Conservation (phyloP, 2,888 invertebrate species). For the Tanypteryx hageni region DNA sequence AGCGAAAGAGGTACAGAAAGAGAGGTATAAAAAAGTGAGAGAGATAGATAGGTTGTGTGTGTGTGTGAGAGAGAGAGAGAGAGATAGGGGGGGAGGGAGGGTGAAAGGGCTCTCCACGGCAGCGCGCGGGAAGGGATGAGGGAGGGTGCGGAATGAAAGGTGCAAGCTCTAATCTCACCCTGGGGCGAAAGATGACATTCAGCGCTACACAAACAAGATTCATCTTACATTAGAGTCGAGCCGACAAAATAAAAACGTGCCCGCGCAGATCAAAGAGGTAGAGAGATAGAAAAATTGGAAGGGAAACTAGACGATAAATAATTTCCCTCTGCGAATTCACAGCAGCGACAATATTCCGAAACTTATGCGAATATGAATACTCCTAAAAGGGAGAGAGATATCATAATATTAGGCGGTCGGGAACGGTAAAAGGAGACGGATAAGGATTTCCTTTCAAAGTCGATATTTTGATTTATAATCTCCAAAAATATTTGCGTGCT, state of each 20-base stretch:
- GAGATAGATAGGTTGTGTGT: no score
- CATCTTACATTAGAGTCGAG: neutral
- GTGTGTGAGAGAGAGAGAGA: neutral
- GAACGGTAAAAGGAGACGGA: neutral
- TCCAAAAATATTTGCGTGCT: neutral
- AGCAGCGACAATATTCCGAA: conserved; percentile 1
- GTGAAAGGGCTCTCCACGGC: no score
- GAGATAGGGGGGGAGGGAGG: neutral
- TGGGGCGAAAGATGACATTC: neutral
- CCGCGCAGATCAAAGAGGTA: neutral
- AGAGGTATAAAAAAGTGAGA: no score
- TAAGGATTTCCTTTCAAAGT: neutral
- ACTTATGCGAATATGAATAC: conserved; percentile 22
- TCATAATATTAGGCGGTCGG: neutral
- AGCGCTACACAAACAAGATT: no score
- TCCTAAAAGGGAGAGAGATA: neutral
- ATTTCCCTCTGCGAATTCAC: neutral
- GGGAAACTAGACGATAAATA: conserved; percentile 20
- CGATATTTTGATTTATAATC: neutral
- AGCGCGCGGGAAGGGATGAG: no score
- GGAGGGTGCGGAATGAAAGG: neutral
- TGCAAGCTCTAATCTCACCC: neutral
- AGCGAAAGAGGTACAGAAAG: no score
- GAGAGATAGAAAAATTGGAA: neutral
- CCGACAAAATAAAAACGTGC: neutral